These are phyloP conservation scores for Perdita meconis DNA, from an alignment of 2,888 invertebrate species.

Conservation along the genomic window DNA sequence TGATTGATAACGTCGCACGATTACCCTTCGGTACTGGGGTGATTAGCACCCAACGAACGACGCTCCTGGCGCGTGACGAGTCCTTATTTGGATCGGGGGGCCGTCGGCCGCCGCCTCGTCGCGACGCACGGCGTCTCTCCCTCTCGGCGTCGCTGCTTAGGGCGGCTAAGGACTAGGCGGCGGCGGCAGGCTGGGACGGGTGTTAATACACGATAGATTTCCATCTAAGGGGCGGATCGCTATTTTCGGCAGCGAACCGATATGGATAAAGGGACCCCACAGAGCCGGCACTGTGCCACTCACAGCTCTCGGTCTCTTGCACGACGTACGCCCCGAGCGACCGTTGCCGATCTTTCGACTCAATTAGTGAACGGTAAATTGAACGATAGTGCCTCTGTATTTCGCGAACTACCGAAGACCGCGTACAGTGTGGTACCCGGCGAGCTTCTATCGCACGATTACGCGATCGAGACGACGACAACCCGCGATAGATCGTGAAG, in stretches of 20 bases:
- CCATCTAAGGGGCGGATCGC: slow-evolving; percentile 84
- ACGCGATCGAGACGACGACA: not conserved
- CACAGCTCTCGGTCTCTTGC: slow-evolving; percentile 81
- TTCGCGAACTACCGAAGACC: not conserved
- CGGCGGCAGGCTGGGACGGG: slow-evolving; percentile 60
- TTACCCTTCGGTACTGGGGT: slow-evolving; percentile 49
- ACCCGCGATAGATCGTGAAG: not conserved
- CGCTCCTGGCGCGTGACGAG: slow-evolving; percentile 71
- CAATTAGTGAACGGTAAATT: slow-evolving; percentile 66
- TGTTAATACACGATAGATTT: slow-evolving; percentile 79
- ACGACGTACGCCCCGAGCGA: slow-evolving; percentile 76
- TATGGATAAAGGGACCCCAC: slow-evolving; percentile 84
- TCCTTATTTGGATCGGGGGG: slow-evolving; percentile 82
- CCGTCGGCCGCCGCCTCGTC: slow-evolving; percentile 75
- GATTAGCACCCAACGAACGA: slow-evolving; percentile 42
- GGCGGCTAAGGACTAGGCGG: slow-evolving; percentile 76
- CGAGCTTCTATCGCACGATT: slow-evolving; percentile 17
- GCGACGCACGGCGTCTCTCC: slow-evolving; percentile 71
- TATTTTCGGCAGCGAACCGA: slow-evolving; percentile 83
- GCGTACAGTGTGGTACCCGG: slow-evolving; percentile 11
- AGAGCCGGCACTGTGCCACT: slow-evolving; percentile 81
- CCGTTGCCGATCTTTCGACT: slow-evolving; percentile 62
- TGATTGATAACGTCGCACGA: not conserved
- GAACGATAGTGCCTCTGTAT: slow-evolving; percentile 24
- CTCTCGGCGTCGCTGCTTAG: slow-evolving; percentile 69